phyloP scores from a whole-genome alignment of 2,113 vertebrate genomes.

The Agapornis roseicollis region DNA sequence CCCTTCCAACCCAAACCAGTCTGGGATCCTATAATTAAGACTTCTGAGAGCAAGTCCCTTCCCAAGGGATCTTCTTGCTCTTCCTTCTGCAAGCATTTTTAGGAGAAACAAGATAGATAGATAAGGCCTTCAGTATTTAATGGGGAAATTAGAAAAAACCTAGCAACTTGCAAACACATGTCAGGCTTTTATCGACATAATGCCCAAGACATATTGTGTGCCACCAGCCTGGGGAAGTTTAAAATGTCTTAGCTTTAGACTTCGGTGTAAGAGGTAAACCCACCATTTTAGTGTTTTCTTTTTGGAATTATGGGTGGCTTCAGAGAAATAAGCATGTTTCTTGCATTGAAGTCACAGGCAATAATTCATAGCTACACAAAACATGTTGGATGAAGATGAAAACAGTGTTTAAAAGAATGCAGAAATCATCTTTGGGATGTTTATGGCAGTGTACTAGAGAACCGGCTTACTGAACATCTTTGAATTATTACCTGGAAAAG shows the following conservation, averaged over 20 bases:
- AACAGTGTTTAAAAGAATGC: not conserved
- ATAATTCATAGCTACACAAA: not conserved
- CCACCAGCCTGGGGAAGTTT: not conserved
- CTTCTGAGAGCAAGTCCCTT: not conserved
- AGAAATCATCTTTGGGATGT: not conserved
- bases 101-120: not conserved
- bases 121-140: not conserved
- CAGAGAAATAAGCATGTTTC: not conserved
- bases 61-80: not conserved
- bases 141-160: not conserved
- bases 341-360: not conserved
- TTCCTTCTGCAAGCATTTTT: not conserved
- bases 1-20: not conserved
- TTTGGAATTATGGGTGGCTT: not conserved
- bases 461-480: not conserved
- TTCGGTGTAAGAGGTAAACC: not conserved
- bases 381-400: not conserved
- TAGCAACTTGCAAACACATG: not conserved
- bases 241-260: not conserved
- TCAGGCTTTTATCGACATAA: not conserved
- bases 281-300: not conserved
- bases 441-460: not conserved
- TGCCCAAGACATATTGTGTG: not conserved
- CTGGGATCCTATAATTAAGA: not conserved
- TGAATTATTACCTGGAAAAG: not conserved